Evolutionary conservation across 1,140 invertebrate genomes (phyloP).

Genomic region (Meloidogyne floridensis): DNA sequence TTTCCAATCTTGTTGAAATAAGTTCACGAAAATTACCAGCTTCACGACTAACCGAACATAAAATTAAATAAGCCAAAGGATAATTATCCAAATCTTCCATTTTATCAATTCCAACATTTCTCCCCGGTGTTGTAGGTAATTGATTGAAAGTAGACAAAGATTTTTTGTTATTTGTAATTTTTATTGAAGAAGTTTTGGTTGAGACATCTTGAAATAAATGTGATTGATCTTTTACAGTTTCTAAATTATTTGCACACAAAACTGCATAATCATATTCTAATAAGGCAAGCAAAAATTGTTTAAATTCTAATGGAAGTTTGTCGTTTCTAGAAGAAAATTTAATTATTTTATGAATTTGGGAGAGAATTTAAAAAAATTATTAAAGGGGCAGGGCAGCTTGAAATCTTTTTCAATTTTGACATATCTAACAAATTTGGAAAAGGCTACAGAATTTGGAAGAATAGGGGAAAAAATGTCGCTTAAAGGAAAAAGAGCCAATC

Average conservation of each 20-base stretch:
- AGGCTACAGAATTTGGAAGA: no score
- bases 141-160: background rate
- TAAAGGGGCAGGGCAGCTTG: no score
- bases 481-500: no score
- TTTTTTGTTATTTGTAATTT: background rate
- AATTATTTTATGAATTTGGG: background rate
- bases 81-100: constrained; percentile 7
- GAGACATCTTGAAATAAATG: background rate
- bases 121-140: background rate
- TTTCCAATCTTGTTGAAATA: background rate
- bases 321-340: constrained; percentile 2
- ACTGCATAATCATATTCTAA: constrained; percentile 24
- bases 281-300: constrained; percentile 6
- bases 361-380: background rate
- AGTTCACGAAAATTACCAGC: constrained; percentile 5
- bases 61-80: constrained; percentile 14
- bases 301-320: constrained; percentile 4
- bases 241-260: background rate
- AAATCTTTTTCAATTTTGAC: no score
- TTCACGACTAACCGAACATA: background rate
- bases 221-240: background rate
- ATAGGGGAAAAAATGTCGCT: no score
- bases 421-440: no score
- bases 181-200: background rate
- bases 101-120: background rate